A percentile compares a stretch with the other conserved stretches of the same genome.
Conservation (phyloP, 2,797 vertebrate genomes). For the Acanthurus lineatus region DNA sequence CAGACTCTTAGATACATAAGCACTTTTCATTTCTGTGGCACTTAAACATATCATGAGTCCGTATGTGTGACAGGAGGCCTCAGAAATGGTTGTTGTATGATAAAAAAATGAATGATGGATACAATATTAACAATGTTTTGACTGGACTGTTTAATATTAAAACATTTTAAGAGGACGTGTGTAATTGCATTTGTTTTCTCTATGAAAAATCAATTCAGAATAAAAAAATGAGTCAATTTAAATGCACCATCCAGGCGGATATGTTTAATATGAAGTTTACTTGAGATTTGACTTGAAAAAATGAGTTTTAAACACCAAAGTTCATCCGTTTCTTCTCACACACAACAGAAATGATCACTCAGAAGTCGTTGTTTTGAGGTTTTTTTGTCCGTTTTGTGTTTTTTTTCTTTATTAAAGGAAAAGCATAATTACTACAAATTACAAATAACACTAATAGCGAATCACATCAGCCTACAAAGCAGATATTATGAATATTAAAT, state of each 20-base stretch:
- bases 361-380: constrained; percentile 86
- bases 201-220: no score
- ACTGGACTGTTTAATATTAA: constrained; percentile 44
- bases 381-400: constrained; percentile 97
- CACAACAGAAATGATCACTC: constrained; percentile 38
- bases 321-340: no score
- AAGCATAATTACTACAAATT: constrained; percentile 99
- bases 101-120: constrained; percentile 15
- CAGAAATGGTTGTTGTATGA: constrained; percentile 3
- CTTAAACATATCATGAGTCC: not conserved
- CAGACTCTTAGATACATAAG: constrained; percentile 2
- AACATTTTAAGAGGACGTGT: not conserved
- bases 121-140: constrained; percentile 7
- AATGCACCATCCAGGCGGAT: no score
- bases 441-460: constrained; percentile 99
- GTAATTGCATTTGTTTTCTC: not conserved
- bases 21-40: constrained; percentile 17
- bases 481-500: constrained; percentile 99
- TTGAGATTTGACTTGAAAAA: no score
- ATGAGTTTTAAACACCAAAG: no score
- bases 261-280: no score
- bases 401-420: constrained; percentile 98
- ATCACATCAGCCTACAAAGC: constrained; percentile 99
- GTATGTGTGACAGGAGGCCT: not conserved
- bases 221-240: no score